phyloP scores from a whole-genome alignment of 2,888 invertebrate genomes.

The Bombylius discolor region DNA sequence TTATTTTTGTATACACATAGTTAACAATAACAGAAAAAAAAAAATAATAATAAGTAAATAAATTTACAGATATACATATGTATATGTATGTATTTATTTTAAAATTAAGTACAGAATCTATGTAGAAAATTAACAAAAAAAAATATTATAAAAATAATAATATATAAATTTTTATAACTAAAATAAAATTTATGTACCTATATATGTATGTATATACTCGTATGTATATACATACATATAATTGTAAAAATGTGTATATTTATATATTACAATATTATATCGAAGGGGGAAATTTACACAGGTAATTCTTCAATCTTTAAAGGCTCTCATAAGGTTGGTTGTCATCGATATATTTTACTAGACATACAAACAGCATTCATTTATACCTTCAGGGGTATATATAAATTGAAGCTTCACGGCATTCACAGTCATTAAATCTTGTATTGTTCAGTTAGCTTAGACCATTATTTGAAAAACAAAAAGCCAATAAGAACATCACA shows the following conservation, averaged over 20 bases:
- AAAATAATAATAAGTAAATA: too few species aligned
- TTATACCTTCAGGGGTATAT: constrained; percentile 22
- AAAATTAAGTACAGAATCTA: too few species aligned
- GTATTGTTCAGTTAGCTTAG: constrained; percentile 17
- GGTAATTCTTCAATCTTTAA: neutral
- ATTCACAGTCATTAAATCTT: constrained; percentile 36
- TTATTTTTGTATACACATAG: too few species aligned
- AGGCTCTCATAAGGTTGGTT: neutral
- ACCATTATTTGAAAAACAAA: neutral
- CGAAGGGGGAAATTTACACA: too few species aligned
- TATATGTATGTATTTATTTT: too few species aligned
- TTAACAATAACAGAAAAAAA: too few species aligned
- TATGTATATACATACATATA: neutral
- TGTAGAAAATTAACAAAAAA: too few species aligned
- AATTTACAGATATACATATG: too few species aligned
- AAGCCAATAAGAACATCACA: neutral
- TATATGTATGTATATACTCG: neutral
- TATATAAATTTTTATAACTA: too few species aligned
- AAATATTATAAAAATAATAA: too few species aligned
- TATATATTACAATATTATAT: neutral
- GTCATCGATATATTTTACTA: neutral
- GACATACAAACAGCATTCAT: neutral
- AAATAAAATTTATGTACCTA: too few species aligned
- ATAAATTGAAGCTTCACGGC: constrained; percentile 31
- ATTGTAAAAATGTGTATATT: too few species aligned